Evolutionary conservation across 1,140 invertebrate species (phyloP), one percentile per base, ranked within the genome.

Genomic region (Phthorimaea operculella): DNA sequence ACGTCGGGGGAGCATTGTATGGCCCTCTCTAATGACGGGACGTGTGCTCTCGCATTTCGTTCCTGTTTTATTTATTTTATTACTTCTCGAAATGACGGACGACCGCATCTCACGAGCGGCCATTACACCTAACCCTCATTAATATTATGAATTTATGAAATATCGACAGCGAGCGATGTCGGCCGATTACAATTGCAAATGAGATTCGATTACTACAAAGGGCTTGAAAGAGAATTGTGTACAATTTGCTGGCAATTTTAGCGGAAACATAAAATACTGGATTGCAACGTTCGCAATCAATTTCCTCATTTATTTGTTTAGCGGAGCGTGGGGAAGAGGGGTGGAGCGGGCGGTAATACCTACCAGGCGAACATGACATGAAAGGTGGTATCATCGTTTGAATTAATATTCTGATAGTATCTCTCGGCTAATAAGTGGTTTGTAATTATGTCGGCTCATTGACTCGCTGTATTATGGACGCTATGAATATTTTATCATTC

Each of bases 401-500:
- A 12, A 39, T 70, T 68, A 64, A 68, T 68, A 72, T 62, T 59
- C 62, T 53, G 69, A 71, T 72, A 61, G 33, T 74, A 76, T 74
- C 68, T 64, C 42, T 52, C 52, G 57, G 8, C 54, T 68, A 70
- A 74, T 74, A 70, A 72, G 66, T 56, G 60, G 49, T 36, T 54
- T 45, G 64, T 74, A 76, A 76, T 74, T 68, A 75, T 66, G 58
- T 62, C 49, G 61, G 58, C 66, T 65, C 64, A 68, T 72, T 66
- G 57, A 63, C 51, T 61, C 55, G 42, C 58, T 54, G 66, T 64
- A 66, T 75, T 66, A 70, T 69, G 66, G 59, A 42, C 36, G 51
- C 62, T 61, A 68, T 76, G 66, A 74, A 74, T 76, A 74, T 72
- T 68, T 72, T 66, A 75, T 70, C 64, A 69, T 69, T 64, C 36